Conservation (phyloP, 2,797 vertebrate species). For the Thaleichthys pacificus region DNA sequence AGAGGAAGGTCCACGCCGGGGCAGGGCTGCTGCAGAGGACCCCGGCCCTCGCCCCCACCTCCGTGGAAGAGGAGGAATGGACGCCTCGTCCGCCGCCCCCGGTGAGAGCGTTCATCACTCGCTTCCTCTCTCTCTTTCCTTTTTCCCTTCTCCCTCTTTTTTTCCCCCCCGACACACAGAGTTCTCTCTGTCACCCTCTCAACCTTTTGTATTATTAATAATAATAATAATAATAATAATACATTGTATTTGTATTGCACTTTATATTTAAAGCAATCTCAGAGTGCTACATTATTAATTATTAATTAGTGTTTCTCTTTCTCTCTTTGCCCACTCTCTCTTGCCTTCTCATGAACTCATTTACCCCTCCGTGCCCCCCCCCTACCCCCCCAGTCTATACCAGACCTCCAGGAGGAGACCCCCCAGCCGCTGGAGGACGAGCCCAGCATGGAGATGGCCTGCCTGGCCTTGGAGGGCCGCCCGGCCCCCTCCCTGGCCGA, state of each 20-base stretch:
- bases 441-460: constrained; percentile 60
- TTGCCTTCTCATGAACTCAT: neutral
- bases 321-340: neutral
- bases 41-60: constrained; percentile 71
- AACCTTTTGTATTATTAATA: too few relatives aligned
- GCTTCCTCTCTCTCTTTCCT: neutral
- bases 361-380: neutral
- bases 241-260: too few relatives aligned
- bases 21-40: constrained; percentile 72
- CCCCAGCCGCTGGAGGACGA: constrained; percentile 35
- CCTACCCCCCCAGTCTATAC: neutral
- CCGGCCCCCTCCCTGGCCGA: constrained; percentile 81
- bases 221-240: too few relatives aligned
- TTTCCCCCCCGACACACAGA: neutral
- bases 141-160: neutral
- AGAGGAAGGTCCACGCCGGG: constrained; percentile 64
- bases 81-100: constrained; percentile 59
- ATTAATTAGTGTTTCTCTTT: neutral
- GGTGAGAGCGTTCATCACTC: constrained; percentile 41
- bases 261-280: too few relatives aligned
- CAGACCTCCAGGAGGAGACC: neutral
- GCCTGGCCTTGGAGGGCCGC: constrained; percentile 65
- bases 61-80: constrained; percentile 76
- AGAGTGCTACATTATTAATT: too few relatives aligned
- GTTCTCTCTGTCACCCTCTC: neutral